Evolutionary conservation across 2,113 vertebrate genomes (phyloP), one percentile per base, ranked within the genome.

Genomic region (Tricholaema leucomelas): DNA sequence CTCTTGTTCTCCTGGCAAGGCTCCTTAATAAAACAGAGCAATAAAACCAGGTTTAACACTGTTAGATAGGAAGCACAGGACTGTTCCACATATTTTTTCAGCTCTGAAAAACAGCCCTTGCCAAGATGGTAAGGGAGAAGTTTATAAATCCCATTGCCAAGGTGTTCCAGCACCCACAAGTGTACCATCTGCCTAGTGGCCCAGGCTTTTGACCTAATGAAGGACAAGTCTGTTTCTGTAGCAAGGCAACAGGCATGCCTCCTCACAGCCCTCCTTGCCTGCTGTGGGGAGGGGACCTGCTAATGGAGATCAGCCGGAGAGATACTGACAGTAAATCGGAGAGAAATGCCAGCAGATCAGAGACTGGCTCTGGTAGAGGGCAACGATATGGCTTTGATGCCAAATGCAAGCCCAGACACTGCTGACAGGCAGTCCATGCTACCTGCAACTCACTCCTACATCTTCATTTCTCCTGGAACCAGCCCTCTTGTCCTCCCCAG

Each of bases 351-450:
- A 0, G 21, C 16, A 67, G 63, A 14, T 31, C 33, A 27, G 74
- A 30, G 5, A 3, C 65, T 60, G 66, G 80, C 77, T 86, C 87
- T 54, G 27, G 27, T 35, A 63, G 63, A 61, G 82, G 44, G 69
- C 65, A 90, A 50, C 0, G 0, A 46, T 59, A 59, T 0, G 20
- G 52, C 60, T 91, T 76, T 79, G 35, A 19, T 0, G 0, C 30
- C 65, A 25, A 13, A 85, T 50, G 67, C 63, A 67, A 91, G 56
- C 38, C 42, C 71, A 70, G 83, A 65, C 73, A 54, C 38, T 54
- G 54, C 55, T 60, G 85, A 69, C 30, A 24, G 1, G 0, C 65
- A 38, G 28, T 44, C 31, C 63, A 25, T 17, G 36, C 83, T 23
- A 71, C n/a, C 21, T 31, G 5, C n/a, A 88, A 59, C 38, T 87